Conservation (phyloP, 2,113 vertebrate genomes). For the Ovis canadensis region DNA sequence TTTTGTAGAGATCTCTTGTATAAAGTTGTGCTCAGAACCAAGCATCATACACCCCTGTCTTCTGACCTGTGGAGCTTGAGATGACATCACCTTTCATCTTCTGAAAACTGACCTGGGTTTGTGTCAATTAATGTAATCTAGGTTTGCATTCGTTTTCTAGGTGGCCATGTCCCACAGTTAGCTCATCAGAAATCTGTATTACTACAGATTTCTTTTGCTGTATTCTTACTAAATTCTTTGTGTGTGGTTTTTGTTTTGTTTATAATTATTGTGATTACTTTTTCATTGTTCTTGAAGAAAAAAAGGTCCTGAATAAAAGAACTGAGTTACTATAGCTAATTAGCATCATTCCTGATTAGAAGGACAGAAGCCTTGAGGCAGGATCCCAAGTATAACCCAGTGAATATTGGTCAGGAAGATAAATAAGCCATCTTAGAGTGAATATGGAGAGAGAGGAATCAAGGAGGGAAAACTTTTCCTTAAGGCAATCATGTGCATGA, state of each 20-base stretch:
- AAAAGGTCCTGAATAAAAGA: background rate
- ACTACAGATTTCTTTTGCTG: background rate
- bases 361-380: background rate
- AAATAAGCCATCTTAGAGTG: background rate
- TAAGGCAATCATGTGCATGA: too few relatives aligned
- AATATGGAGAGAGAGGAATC: background rate
- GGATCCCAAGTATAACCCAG: background rate
- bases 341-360: background rate
- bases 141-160: background rate
- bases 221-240: background rate
- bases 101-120: background rate
- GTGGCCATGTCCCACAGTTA: background rate
- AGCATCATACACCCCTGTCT: background rate
- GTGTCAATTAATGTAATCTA: background rate
- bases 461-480: too few relatives aligned
- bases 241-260: background rate
- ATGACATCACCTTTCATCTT: background rate
- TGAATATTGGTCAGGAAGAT: background rate
- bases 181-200: background rate
- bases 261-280: background rate
- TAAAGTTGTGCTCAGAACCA: background rate
- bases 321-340: background rate
- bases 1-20: background rate
- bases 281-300: background rate
- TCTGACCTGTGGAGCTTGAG: background rate